Evolutionary conservation across 2,888 invertebrate species (phyloP), one percentile per base, ranked within the genome.

Genomic region (Ochropleura plecta): DNA sequence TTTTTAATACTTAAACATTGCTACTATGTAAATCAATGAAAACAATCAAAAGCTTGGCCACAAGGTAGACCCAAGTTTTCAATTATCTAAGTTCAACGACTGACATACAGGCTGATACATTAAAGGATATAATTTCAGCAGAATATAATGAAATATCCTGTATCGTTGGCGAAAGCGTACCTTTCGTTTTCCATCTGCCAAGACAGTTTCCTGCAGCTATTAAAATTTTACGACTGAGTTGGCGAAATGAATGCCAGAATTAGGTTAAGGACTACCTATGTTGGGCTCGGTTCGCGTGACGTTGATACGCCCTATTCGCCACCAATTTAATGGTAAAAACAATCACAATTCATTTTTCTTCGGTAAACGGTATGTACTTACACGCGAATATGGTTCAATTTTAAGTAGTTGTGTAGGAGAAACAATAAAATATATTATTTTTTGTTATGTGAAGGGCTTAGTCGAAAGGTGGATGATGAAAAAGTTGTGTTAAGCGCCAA

Each of bases 191-290:
- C 88, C 87, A 90, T 90, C 91, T 90, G 91, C 89, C 90, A 91
- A 90, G 91, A 89, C 88, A 92, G 91, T 93, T 95, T 95, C 92
- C 92, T 92, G 86, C 86, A 82, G 92, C 93, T 92, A 95, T 96
- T 96, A 96, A 96, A 95, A 93, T 95, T 96, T 95, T 95, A 96
- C 94, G 94, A 95, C 90, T 94, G 94, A 95, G 92, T 93, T 95
- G 94, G 92, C 92, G 93, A 95, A 96, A 95, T 95, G 94, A 95
- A 95, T 93, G 92, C 92, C 92, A 90, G 94, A 96, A 96, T 95
- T 95, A 94, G 95, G 95, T 95, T 95, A 95, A 94, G 94, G 92
- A 93, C 91, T 90, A 91, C 87, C 90, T 88, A 91, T 86, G 90
- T 87, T 90, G 91, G 91, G 92, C 87, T 88, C 84, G 91, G 91